Evolutionary conservation across 2,113 vertebrate genomes (phyloP).

Genomic region (Triplophysa tibetana): DNA sequence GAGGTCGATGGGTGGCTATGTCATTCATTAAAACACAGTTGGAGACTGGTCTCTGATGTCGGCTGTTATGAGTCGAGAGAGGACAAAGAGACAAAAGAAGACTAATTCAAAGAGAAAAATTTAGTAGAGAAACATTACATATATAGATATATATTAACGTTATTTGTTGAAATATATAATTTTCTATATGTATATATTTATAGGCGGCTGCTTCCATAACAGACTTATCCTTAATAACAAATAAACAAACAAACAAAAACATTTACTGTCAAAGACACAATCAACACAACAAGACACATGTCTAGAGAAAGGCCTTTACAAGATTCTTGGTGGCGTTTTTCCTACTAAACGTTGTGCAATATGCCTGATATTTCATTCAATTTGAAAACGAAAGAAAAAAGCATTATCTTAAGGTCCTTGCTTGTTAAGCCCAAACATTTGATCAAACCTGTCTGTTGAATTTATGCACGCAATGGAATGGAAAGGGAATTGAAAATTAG

Average conservation of each 20-base stretch:
- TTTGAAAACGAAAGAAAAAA: slow-evolving; percentile 4
- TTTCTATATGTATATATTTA: slow-evolving; percentile 66
- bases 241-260: slow-evolving; percentile 48
- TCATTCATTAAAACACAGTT: slow-evolving; percentile 73
- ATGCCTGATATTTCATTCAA: slow-evolving; percentile 26
- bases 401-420: slow-evolving; percentile 24
- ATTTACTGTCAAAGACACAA: slow-evolving; percentile 69
- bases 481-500: slow-evolving; percentile 30
- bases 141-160: slow-evolving; percentile 50
- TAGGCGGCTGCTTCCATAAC: slow-evolving; percentile 65
- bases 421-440: slow-evolving; percentile 28
- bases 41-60: slow-evolving; percentile 75
- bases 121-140: slow-evolving; percentile 73
- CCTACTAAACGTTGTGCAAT: slow-evolving; percentile 37
- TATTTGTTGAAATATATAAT: slow-evolving; percentile 49
- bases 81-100: slow-evolving; percentile 70
- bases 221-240: slow-evolving; percentile 68
- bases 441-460: slow-evolving; percentile 19
- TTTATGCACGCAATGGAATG: slow-evolving; percentile 23
- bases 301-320: slow-evolving; percentile 47
- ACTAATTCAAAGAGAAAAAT: slow-evolving; percentile 72
- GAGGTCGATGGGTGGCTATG: slow-evolving; percentile 65
- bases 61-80: slow-evolving; percentile 66
- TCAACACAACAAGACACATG: slow-evolving; percentile 63
- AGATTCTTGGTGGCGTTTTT: slow-evolving; percentile 34